These are phyloP conservation scores for Hepsetus odoe DNA, from an alignment of 2,113 vertebrate genomes.

Conservation along the genomic window DNA sequence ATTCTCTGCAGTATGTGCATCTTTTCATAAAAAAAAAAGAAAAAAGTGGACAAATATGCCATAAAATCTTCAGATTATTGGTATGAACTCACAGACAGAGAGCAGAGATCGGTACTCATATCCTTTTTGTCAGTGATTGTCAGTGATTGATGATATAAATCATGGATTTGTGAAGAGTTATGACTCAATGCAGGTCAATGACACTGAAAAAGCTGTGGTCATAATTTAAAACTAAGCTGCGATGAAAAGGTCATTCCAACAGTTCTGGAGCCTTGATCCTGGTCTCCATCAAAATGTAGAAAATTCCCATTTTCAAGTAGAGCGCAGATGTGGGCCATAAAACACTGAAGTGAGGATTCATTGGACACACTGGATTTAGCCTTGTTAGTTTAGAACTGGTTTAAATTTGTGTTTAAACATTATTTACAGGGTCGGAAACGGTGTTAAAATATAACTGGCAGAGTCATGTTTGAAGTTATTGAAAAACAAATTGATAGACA, in stretches of 20 bases:
- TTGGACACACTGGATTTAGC: not conserved
- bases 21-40: too few relatives aligned
- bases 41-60: too few relatives aligned
- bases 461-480: too few relatives aligned
- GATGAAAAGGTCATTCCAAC: not conserved
- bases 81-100: too few relatives aligned
- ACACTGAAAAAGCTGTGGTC: slow-evolving; percentile 7
- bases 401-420: not conserved
- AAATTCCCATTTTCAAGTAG: not conserved
- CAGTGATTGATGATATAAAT: slow-evolving; percentile 45
- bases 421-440: too few relatives aligned
- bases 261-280: slow-evolving; percentile 19
- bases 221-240: not conserved
- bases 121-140: slow-evolving; percentile 24
- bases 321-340: slow-evolving; percentile 12
- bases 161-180: slow-evolving; percentile 26
- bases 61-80: too few relatives aligned
- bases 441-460: not conserved
- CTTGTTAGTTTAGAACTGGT: not conserved
- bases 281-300: slow-evolving; percentile 1
- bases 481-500: too few relatives aligned
- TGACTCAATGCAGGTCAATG: slow-evolving; percentile 9
- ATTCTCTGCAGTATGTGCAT: too few relatives aligned
- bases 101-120: too few relatives aligned
- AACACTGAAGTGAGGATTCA: not conserved